Conservation (phyloP, 2,113 vertebrate species). For the Agapornis roseicollis region DNA sequence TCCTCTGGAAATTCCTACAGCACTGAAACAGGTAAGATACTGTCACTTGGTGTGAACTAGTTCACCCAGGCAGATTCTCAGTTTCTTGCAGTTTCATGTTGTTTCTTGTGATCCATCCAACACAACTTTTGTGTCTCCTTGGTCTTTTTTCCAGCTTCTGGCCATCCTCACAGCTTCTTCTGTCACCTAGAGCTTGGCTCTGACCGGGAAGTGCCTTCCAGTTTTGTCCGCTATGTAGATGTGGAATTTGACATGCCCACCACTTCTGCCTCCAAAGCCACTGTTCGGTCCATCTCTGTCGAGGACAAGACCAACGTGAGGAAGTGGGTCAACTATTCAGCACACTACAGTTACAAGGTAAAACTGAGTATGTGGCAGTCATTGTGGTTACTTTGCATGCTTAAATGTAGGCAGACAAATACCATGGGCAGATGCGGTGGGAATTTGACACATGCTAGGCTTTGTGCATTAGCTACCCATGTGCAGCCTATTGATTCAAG, state of each 20-base stretch:
- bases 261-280: conserved; percentile 82
- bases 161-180: conserved; percentile 91
- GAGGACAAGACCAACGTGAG: conserved; percentile 79
- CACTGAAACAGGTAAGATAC: not conserved
- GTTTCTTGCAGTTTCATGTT: not conserved
- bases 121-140: not conserved
- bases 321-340: conserved; percentile 90
- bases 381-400: not conserved
- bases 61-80: not conserved
- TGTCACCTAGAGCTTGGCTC: conserved; percentile 90
- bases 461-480: not conserved
- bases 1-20: not conserved
- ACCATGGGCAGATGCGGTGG: not conserved
- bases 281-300: conserved; percentile 83
- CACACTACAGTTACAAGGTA: conserved; percentile 90
- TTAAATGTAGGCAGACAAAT: not conserved
- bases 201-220: conserved; percentile 85
- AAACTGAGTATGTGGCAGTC: not conserved
- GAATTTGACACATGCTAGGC: not conserved
- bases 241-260: conserved; percentile 90
- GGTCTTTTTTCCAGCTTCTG: conserved; percentile 71
- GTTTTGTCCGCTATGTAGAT: conserved; percentile 77
- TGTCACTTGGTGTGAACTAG: not conserved
- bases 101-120: not conserved
- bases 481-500: not conserved